A percentile compares a stretch with the other conserved stretches of the same genome.
Conservation (phyloP, 2,113 vertebrate genomes). For the Pseudorasbora parva region DNA sequence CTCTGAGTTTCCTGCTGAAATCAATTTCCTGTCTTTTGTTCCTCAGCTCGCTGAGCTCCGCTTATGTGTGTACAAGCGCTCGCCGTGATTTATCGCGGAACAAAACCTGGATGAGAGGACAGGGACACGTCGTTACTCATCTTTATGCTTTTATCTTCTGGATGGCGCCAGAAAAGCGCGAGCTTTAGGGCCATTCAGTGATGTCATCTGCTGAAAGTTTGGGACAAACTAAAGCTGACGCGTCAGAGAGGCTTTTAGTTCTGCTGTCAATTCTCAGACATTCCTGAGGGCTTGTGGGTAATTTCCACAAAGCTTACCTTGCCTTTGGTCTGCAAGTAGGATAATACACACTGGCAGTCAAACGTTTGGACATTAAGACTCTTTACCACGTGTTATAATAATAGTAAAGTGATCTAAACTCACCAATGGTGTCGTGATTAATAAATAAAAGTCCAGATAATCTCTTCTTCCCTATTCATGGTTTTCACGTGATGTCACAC, state of each 20-base stretch:
- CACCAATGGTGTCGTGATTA: too few relatives aligned
- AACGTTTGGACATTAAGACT: neutral
- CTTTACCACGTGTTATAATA: neutral
- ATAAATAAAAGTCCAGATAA: too few relatives aligned
- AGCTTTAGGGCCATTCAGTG: neutral
- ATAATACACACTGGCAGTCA: neutral
- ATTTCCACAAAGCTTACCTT: neutral
- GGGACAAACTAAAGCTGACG: too few relatives aligned
- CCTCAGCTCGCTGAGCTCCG: neutral
- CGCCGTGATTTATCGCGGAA: neutral
- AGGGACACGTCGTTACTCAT: slow-evolving; percentile 38
- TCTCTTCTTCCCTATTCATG: too few relatives aligned
- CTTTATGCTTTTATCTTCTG: slow-evolving; percentile 29
- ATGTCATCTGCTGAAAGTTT: neutral
- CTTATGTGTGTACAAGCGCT: neutral
- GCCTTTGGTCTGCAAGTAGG: neutral
- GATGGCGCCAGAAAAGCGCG: neutral
- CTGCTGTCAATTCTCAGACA: neutral
- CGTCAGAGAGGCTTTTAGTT: neutral
- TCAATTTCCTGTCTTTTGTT: slow-evolving; percentile 48
- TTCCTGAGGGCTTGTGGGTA: neutral
- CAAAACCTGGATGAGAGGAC: slow-evolving; percentile 14
- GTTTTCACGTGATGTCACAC: too few relatives aligned
- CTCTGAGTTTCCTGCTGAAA: slow-evolving; percentile 32
- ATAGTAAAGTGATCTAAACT: neutral